These are phyloP conservation scores for Ischnura elegans DNA, from an alignment of 2,888 invertebrate species.

Conservation along the genomic window DNA sequence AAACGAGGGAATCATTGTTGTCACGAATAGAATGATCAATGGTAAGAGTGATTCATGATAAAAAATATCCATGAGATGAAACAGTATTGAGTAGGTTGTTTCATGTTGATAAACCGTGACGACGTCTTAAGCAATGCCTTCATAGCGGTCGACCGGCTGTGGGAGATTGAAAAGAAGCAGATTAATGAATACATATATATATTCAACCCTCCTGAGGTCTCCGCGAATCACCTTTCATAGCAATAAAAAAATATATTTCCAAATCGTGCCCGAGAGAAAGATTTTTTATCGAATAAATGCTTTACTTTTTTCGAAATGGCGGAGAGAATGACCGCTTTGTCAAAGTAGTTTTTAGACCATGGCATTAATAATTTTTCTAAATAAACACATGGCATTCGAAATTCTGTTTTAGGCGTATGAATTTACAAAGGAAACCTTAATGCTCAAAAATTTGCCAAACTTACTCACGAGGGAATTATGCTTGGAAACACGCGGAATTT, in stretches of 20 bases:
- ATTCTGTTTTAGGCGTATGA: background rate
- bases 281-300: slow-evolving; percentile 44
- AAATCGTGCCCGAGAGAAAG: slow-evolving; percentile 25
- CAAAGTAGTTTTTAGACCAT: slow-evolving; percentile 34
- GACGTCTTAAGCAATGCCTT: slow-evolving; percentile 55
- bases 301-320: slow-evolving; percentile 28
- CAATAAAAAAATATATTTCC: slow-evolving; percentile 65
- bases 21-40: too few relatives aligned
- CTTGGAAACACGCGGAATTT: background rate
- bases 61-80: background rate
- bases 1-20: background rate
- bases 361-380: background rate
- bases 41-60: background rate
- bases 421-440: background rate
- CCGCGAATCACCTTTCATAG: slow-evolving; percentile 57
- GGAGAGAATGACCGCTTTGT: background rate
- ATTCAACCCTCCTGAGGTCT: slow-evolving; percentile 25
- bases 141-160: slow-evolving; percentile 43
- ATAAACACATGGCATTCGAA: background rate
- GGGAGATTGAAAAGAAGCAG: background rate
- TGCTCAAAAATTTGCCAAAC: background rate
- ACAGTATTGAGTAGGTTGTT: background rate
- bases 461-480: background rate
- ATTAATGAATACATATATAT: background rate
- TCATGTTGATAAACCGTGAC: background rate